These are phyloP conservation scores for Heliocidaris tuberculata DNA, from an alignment of 35 echinoderm and acorn worm species.

Conservation along the genomic window DNA sequence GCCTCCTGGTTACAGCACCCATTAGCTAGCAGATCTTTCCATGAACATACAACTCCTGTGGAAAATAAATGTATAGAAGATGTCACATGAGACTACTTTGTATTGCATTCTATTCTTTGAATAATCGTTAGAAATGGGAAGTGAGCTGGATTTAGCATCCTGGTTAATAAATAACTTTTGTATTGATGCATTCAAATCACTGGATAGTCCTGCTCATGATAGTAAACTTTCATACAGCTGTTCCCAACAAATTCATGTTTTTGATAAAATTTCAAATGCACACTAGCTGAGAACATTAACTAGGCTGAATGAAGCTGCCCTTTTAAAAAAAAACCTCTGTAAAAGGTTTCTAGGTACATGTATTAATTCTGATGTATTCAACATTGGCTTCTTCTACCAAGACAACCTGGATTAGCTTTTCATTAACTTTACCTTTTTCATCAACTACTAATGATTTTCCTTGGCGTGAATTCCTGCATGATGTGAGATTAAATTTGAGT, in stretches of 20 bases:
- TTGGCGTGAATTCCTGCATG: slow-evolving; percentile 77
- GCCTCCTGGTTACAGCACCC: slow-evolving; percentile 73
- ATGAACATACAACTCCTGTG: slow-evolving; percentile 78
- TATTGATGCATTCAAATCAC: neutral
- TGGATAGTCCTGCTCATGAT: neutral
- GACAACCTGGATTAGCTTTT: neutral
- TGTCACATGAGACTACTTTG: too few species aligned
- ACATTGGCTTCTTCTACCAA: neutral
- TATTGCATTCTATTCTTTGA: too few species aligned
- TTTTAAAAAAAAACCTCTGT: neutral
- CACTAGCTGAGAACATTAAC: too few species aligned
- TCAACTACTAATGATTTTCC: slow-evolving; percentile 78
- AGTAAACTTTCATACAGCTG: neutral
- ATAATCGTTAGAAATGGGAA: too few species aligned
- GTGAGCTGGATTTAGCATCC: too few species aligned
- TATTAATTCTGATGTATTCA: neutral
- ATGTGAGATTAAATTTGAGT: slow-evolving; percentile 62
- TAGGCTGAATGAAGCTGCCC: neutral
- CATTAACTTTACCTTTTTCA: slow-evolving; percentile 72
- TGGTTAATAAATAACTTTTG: neutral
- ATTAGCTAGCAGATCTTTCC: slow-evolving; percentile 66
- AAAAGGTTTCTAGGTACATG: neutral
- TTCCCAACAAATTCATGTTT: neutral
- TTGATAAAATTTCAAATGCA: too few species aligned
- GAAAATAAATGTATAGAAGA: neutral